Evolutionary conservation across 2,888 invertebrate genomes (phyloP).

Genomic region (Rhagonycha fulva): DNA sequence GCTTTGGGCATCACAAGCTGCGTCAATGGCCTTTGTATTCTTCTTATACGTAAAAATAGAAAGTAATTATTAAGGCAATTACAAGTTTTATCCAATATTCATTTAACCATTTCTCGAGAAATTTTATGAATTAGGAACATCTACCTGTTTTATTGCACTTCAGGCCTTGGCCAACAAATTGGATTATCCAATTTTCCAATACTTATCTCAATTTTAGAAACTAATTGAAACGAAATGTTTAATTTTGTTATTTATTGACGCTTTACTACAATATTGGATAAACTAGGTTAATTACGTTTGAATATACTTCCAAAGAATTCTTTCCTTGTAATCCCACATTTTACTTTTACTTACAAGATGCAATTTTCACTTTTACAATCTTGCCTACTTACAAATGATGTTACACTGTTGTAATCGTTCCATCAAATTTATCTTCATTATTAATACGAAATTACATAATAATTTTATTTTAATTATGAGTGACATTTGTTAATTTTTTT

Average conservation of each 20-base stretch:
- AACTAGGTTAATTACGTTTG: slow-evolving; percentile 18
- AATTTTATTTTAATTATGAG: neutral
- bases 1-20: slow-evolving; percentile 21
- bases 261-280: neutral
- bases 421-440: neutral
- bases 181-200: neutral
- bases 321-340: slow-evolving; percentile 12
- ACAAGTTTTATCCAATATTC: neutral
- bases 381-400: neutral
- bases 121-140: neutral
- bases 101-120: neutral
- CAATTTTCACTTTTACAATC: slow-evolving; percentile 24
- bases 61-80: slow-evolving; percentile 5
- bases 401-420: neutral
- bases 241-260: neutral
- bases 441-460: neutral
- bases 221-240: neutral
- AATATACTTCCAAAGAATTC: neutral
- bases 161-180: neutral
- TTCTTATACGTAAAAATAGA: slow-evolving; percentile 21
- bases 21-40: slow-evolving; percentile 17
- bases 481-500: neutral
- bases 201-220: neutral
- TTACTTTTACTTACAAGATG: slow-evolving; percentile 27
- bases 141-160: neutral